A percentile compares a stretch with the other conserved stretches of the same genome.
phyloP scores from a whole-genome alignment of 2,113 vertebrate genomes.

The Silurus glanis region DNA sequence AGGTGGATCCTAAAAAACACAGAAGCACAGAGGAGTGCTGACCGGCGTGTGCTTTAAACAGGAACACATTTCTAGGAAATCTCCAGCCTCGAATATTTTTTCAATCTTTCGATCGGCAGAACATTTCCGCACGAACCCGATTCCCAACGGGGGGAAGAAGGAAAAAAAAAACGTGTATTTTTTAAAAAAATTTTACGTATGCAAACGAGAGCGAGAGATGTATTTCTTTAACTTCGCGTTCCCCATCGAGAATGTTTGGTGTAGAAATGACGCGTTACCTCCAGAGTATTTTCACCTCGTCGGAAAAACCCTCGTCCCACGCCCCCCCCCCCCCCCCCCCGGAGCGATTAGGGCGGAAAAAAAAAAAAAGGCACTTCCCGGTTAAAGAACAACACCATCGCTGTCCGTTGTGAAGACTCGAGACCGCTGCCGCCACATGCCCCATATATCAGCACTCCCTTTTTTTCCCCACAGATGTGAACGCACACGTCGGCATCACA shows the following conservation, averaged over 20 bases:
- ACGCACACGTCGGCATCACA: neutral
- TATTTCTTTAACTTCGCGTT: slow-evolving; percentile 9
- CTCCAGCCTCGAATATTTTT: slow-evolving; percentile 42
- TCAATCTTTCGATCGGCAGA: slow-evolving; percentile 39
- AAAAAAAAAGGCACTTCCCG: slow-evolving; percentile 37
- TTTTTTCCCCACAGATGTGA: slow-evolving; percentile 13
- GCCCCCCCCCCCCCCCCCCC: neutral
- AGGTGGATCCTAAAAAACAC: slow-evolving; percentile 44
- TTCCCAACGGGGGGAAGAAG: no score
- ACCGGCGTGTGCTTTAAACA: slow-evolving; percentile 33
- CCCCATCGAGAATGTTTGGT: slow-evolving; percentile 25
- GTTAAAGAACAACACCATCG: slow-evolving; percentile 34
- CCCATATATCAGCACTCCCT: slow-evolving; percentile 27
- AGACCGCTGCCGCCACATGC: slow-evolving; percentile 30
- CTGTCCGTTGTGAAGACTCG: slow-evolving; percentile 27
- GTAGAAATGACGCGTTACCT: slow-evolving; percentile 31
- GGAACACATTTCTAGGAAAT: slow-evolving; percentile 37
- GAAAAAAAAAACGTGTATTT: no score
- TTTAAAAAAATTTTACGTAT: no score
- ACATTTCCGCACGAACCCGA: slow-evolving; percentile 4
- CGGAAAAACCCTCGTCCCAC: neutral
- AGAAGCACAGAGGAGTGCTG: slow-evolving; percentile 10
- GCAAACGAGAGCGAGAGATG: slow-evolving; percentile 6
- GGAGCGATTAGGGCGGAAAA: slow-evolving; percentile 31
- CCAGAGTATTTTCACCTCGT: slow-evolving; percentile 42